phyloP scores from a whole-genome alignment of 1,140 invertebrate genomes.

The Calephelis virginiensis region DNA sequence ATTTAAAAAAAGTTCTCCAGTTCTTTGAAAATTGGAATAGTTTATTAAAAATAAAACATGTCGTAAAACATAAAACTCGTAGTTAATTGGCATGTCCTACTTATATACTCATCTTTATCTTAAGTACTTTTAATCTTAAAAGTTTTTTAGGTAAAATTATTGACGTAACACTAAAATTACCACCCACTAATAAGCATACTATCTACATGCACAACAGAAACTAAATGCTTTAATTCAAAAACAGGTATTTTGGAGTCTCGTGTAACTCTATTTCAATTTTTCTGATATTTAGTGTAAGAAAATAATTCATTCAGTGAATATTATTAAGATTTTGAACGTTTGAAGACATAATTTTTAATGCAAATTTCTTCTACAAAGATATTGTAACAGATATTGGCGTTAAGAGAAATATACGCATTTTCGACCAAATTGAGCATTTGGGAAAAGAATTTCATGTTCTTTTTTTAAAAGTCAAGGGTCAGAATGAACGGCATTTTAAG shows the following conservation, averaged over 20 bases:
- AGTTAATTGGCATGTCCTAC: neutral
- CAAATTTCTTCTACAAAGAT: neutral
- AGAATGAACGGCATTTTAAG: too few relatives aligned
- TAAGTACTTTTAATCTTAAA: neutral
- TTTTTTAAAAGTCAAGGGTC: too few relatives aligned
- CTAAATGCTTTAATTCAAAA: constrained; percentile 73
- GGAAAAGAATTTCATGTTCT: too few relatives aligned
- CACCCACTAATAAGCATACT: constrained; percentile 28
- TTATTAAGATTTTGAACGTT: constrained; percentile 5
- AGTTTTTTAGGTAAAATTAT: neutral
- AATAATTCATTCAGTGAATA: constrained; percentile 20
- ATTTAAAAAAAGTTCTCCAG: too few relatives aligned
- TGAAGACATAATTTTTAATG: too few relatives aligned
- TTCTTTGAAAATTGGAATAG: too few relatives aligned
- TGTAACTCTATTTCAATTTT: constrained; percentile 50
- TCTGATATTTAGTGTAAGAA: constrained; percentile 41
- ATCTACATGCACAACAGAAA: constrained; percentile 64
- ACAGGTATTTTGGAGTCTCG: constrained; percentile 73
- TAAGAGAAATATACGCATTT: too few relatives aligned
- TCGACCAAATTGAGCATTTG: too few relatives aligned
- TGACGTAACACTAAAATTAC: constrained; percentile 9
- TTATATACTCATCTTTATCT: neutral
- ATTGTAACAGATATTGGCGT: too few relatives aligned
- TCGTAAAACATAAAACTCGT: too few relatives aligned
- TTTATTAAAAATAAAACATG: too few relatives aligned